Base-by-base conservation (phyloP, 2,113 vertebrate genomes). In the Hyaena hyaena region DNA sequence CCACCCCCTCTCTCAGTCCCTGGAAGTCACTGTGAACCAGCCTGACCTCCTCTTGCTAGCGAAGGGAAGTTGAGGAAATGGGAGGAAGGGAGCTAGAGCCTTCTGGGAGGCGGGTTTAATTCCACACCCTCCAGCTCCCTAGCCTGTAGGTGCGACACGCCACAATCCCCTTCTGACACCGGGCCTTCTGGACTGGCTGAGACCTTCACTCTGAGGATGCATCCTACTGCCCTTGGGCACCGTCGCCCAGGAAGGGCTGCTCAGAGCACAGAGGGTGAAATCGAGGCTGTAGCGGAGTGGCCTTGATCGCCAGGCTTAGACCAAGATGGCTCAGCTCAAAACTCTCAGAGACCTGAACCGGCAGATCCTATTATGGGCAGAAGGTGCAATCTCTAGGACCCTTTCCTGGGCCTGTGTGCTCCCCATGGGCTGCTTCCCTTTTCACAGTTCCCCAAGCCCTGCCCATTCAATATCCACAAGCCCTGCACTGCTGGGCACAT, bases 51-150 rank as follows among this genome's bases (percentile, higher is more conserved):
- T 89, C 55, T 39, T 58, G 17, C 33, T 61, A 21, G 45, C 35
- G 65, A 55, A 0, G 2, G 58, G 35, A 48, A 10, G 53, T 15
- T 24, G 43, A 66, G 35, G 61, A 92, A 39, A 65, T 35, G 12
- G 45, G 61, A 39, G 21, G 10, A n/a, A 50, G 45, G 50, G 65
- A 15, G 4, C 53, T 48, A 28, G 48, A 77, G 21, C 28, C 63
- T 68, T 95, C 48, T 77, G 61, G 63, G 71, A 63, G 90, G 87
- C 58, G 61, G 45, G 69, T 31, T 66, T 63, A 39, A 82, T 69
- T 79, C 35, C 48, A 61, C 15, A 23, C 16, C 23, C 50, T 7
- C 39, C 3, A 7, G 48, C 5, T 16, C 33, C 16, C 26, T 39
- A 39, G 55, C 15, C 35, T 55, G 26, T 39, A 33, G 11, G 2